A percentile compares a stretch with the other conserved stretches of the same genome.
These are phyloP conservation scores for Dolichotis patagonum DNA, from an alignment of 2,113 vertebrate genomes.

Conservation along the genomic window DNA sequence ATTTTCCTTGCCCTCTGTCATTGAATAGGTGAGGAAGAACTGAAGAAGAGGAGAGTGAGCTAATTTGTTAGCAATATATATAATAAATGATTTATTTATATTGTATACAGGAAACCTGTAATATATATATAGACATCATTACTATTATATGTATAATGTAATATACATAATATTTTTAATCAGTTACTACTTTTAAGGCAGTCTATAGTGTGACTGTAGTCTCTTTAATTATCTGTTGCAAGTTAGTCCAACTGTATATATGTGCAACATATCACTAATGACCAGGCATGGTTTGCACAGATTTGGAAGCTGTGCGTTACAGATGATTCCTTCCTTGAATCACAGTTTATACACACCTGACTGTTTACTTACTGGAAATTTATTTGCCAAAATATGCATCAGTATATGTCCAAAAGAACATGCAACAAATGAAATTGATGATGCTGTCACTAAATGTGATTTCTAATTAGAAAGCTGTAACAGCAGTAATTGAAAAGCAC, in stretches of 20 bases:
- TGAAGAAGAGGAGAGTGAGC: background rate
- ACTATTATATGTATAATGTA: background rate
- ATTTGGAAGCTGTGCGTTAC: background rate
- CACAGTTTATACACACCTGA: background rate
- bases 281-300: background rate
- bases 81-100: background rate
- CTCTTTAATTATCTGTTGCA: background rate
- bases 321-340: background rate
- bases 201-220: background rate
- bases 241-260: background rate
- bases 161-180: background rate
- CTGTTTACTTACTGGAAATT: background rate
- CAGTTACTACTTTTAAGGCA: background rate
- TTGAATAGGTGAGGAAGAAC: background rate
- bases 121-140: background rate
- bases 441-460: background rate
- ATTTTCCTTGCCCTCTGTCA: background rate
- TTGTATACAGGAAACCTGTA: background rate
- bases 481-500: background rate
- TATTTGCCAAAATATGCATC: background rate
- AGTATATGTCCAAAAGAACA: background rate
- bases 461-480: conserved; percentile 14
- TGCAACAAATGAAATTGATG: background rate
- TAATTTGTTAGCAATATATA: background rate
- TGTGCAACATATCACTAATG: background rate